phyloP scores from a whole-genome alignment of 1,140 invertebrate genomes.

The Drosophila novamexicana region DNA sequence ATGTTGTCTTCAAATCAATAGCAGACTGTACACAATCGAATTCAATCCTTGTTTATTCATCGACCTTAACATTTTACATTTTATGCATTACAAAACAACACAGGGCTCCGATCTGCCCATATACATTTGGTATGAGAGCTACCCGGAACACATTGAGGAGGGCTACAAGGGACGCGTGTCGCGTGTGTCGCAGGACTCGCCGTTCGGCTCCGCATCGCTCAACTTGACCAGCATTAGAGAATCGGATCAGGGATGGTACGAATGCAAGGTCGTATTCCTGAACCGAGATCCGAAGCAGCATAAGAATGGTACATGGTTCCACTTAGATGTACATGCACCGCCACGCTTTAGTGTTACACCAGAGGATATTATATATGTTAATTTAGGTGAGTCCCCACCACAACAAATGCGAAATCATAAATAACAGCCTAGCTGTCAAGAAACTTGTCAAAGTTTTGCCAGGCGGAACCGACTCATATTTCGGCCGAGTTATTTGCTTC shows the following conservation, averaged over 20 bases:
- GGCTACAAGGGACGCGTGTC: slow-evolving; percentile 96
- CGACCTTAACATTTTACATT: slow-evolving; percentile 26
- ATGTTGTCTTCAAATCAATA: background rate
- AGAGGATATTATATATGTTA: slow-evolving; percentile 97
- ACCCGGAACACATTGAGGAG: slow-evolving; percentile 96
- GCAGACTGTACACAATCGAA: background rate
- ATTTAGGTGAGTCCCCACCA: slow-evolving; percentile 87
- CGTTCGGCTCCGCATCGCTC: slow-evolving; percentile 95
- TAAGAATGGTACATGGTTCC: slow-evolving; percentile 98
- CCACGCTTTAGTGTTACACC: slow-evolving; percentile 96
- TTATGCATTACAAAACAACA: slow-evolving; percentile 52
- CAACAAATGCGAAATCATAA: slow-evolving; percentile 42
- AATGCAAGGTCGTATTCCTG: slow-evolving; percentile 98
- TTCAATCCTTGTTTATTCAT: background rate
- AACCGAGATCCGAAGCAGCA: slow-evolving; percentile 95
- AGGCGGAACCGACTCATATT: slow-evolving; percentile 41
- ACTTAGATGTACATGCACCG: slow-evolving; percentile 97
- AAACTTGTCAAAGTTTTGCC: slow-evolving; percentile 29
- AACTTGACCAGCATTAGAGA: slow-evolving; percentile 96
- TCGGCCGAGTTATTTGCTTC: slow-evolving; percentile 38
- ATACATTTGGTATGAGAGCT: slow-evolving; percentile 98
- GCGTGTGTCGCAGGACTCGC: slow-evolving; percentile 92
- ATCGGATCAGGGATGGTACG: slow-evolving; percentile 98
- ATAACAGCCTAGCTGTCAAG: slow-evolving; percentile 17
- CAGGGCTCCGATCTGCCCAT: slow-evolving; percentile 97